Percentiles rank a stretch among this genome's conserved stretches.
These are phyloP conservation scores for Euplagia quadripunctaria DNA, from an alignment of 2,888 invertebrate genomes.

Conservation along the genomic window DNA sequence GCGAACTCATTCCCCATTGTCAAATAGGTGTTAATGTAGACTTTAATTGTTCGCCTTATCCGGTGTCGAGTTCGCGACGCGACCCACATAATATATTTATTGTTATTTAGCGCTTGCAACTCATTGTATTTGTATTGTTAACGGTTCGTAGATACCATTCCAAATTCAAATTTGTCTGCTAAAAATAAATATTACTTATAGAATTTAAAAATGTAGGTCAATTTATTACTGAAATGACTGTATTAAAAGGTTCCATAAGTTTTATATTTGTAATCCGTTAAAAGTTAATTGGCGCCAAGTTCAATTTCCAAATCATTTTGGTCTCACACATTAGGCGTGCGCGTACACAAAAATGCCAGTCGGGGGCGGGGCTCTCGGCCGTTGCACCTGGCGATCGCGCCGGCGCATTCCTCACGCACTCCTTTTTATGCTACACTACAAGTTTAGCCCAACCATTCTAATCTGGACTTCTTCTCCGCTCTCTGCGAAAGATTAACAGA, in stretches of 20 bases:
- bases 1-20: constrained; percentile 59
- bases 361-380: constrained; percentile 80
- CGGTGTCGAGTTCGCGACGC: constrained; percentile 74
- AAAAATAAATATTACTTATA: constrained; percentile 33
- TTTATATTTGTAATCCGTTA: constrained; percentile 34
- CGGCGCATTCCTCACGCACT: constrained; percentile 85
- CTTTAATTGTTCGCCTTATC: constrained; percentile 78
- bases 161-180: constrained; percentile 63
- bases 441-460: constrained; percentile 74
- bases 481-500: constrained; percentile 55
- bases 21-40: constrained; percentile 71
- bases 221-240: constrained; percentile 34
- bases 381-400: constrained; percentile 84
- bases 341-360: constrained; percentile 81
- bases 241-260: constrained; percentile 36
- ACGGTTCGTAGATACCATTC: constrained; percentile 74
- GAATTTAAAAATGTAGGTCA: constrained; percentile 40
- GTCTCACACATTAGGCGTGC: constrained; percentile 74
- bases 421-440: constrained; percentile 83
- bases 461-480: constrained; percentile 60
- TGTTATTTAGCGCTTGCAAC: constrained; percentile 73
- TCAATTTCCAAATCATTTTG: constrained; percentile 68
- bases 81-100: constrained; percentile 76
- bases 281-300: constrained; percentile 59
- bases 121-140: constrained; percentile 81